Conservation (phyloP, 2,888 invertebrate species). For the Chorisops tibialis region DNA sequence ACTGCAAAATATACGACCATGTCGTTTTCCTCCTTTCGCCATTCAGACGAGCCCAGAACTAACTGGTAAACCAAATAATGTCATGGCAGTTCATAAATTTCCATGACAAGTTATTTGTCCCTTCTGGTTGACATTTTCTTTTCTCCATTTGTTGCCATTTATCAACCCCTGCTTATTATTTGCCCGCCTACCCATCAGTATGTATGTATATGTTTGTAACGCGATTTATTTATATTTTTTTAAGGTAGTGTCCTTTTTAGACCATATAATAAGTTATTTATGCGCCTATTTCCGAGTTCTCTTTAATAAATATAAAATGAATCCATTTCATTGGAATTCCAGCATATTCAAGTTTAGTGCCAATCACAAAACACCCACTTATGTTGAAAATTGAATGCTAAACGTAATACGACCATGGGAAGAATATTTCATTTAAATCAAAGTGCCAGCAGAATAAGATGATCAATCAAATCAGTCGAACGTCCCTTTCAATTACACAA, state of each 20-base stretch:
- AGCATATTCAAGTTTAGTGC: too few species aligned
- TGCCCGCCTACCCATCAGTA: conserved; percentile 11
- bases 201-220: background rate
- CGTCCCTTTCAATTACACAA: too few species aligned
- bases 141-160: conserved; percentile 27
- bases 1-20: conserved; percentile 21
- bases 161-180: conserved; percentile 10
- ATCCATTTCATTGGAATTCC: too few species aligned
- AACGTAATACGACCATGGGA: too few species aligned
- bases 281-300: too few species aligned
- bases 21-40: conserved; percentile 1
- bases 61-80: conserved; percentile 25
- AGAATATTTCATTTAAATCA: too few species aligned
- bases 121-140: conserved; percentile 30
- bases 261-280: background rate
- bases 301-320: too few species aligned
- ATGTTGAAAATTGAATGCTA: too few species aligned
- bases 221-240: conserved; percentile 20
- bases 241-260: conserved; percentile 9
- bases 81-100: conserved; percentile 34
- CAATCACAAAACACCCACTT: too few species aligned
- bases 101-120: conserved; percentile 33
- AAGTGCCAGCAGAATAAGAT: too few species aligned
- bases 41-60: conserved; percentile 5
- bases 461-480: too few species aligned